phyloP scores from a whole-genome alignment of 2,113 vertebrate genomes.

The Myanophis thanlyinensis region DNA sequence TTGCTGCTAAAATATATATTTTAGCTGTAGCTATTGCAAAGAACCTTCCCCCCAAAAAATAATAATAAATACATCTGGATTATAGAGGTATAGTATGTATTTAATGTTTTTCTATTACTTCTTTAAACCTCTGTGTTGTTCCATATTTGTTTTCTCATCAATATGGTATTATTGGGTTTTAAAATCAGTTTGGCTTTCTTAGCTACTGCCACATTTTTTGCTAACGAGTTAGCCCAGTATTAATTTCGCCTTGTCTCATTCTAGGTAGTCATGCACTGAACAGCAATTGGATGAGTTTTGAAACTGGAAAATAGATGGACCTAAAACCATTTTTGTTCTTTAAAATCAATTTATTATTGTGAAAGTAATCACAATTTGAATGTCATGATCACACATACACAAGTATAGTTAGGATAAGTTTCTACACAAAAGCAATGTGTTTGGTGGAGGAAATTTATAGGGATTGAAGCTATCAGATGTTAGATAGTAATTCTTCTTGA shows the following conservation, averaged over 20 bases:
- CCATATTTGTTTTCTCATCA: not conserved
- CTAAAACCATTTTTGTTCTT: not conserved
- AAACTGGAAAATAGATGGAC: not conserved
- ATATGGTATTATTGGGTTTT: not conserved
- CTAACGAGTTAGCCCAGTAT: not conserved
- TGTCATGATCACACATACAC: not conserved
- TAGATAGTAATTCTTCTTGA: not conserved
- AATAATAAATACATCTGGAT: not conserved
- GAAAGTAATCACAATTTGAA: not conserved
- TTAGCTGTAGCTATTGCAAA: not conserved
- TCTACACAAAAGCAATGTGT: not conserved
- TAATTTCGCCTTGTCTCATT: accelerated
- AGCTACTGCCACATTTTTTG: not conserved
- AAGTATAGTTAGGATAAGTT: not conserved
- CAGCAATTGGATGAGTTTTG: not conserved
- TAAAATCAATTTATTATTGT: not conserved
- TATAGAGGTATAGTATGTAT: not conserved
- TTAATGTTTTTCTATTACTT: not conserved
- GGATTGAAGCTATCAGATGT: not conserved
- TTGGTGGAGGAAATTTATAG: not conserved
- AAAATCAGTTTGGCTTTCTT: not conserved
- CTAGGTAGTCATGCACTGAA: not conserved
- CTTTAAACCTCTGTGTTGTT: not conserved
- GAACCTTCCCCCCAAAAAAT: not conserved
- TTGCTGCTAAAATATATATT: not conserved